These are phyloP conservation scores for Porites evermanni DNA, from an alignment of 92 coral and sea anemone genomes.

Conservation along the genomic window DNA sequence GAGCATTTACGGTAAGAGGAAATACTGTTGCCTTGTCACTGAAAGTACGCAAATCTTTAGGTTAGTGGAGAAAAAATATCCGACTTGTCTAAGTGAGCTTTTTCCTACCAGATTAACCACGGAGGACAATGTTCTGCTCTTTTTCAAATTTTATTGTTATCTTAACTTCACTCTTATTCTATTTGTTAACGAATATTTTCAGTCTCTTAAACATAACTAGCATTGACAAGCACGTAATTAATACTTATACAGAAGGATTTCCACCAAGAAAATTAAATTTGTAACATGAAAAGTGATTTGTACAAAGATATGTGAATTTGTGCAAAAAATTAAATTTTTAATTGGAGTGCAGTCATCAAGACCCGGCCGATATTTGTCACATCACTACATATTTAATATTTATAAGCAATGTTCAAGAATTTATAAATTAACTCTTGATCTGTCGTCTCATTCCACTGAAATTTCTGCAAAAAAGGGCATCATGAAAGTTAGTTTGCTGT, in stretches of 20 bases:
- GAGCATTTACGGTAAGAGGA: too few species aligned
- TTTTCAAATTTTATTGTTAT: slow-evolving; percentile 36
- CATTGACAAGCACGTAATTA: slow-evolving; percentile 9
- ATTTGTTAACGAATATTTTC: slow-evolving; percentile 15
- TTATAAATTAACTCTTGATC: slow-evolving; percentile 21
- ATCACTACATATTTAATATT: slow-evolving; percentile 12
- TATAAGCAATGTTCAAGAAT: slow-evolving; percentile 25
- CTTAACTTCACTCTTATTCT: slow-evolving; percentile 28
- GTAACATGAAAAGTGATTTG: too few species aligned
- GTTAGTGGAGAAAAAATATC: too few species aligned
- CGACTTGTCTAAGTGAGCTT: too few species aligned
- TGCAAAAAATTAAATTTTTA: neutral
- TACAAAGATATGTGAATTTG: slow-evolving; percentile 22
- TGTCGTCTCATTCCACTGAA: slow-evolving; percentile 15
- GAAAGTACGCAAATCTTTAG: too few species aligned
- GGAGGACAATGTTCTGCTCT: neutral
- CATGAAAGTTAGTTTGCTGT: neutral
- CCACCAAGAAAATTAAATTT: slow-evolving; percentile 1
- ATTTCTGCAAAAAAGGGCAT: slow-evolving; percentile 9
- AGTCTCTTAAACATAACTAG: neutral
- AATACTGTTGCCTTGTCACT: too few species aligned
- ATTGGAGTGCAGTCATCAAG: slow-evolving; percentile 10
- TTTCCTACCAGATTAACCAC: too few species aligned
- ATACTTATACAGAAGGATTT: neutral
- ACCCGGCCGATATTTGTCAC: slow-evolving; percentile 3